phyloP scores from a whole-genome alignment of 2,797 vertebrate genomes.

The Xiphorhynchus erythropygius region DNA sequence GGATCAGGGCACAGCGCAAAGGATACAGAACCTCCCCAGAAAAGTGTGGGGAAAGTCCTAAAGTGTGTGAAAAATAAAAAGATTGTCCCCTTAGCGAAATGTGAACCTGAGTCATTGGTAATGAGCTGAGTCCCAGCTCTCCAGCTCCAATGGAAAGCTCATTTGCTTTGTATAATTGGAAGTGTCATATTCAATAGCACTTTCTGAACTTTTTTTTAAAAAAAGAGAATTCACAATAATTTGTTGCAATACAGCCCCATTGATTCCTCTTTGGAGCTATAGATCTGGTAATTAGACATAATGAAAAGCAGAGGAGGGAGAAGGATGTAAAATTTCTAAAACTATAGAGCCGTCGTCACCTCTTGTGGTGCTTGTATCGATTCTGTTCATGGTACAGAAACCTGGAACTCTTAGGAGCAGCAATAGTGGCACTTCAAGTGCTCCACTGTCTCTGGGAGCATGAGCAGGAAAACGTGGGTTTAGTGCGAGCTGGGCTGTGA shows the following conservation, averaged over 20 bases:
- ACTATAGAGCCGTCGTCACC: neutral
- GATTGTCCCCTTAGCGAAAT: accelerated
- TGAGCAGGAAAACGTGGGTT: neutral
- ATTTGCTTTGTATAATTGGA: slow-evolving; percentile 23
- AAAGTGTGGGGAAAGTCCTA: accelerated
- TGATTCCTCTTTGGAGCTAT: slow-evolving; percentile 47
- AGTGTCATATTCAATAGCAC: slow-evolving; percentile 54
- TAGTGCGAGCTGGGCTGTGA: accelerated
- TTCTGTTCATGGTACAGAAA: neutral
- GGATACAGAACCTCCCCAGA: neutral
- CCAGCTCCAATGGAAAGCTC: neutral
- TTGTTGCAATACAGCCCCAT: slow-evolving; percentile 31
- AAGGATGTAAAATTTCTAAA: neutral
- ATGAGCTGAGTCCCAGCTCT: neutral
- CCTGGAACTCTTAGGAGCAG: neutral
- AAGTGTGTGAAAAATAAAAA: neutral
- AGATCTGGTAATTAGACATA: slow-evolving; percentile 29
- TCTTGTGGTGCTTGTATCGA: neutral
- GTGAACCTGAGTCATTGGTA: neutral
- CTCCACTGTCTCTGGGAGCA: neutral
- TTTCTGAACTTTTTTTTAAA: neutral
- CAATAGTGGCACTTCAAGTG: neutral
- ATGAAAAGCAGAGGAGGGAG: slow-evolving; percentile 6
- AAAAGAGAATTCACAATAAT: slow-evolving; percentile 16
- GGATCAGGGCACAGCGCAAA: accelerated